These are phyloP conservation scores for Octopus sinensis DNA, from an alignment of 1,140 invertebrate genomes.

Conservation along the genomic window DNA sequence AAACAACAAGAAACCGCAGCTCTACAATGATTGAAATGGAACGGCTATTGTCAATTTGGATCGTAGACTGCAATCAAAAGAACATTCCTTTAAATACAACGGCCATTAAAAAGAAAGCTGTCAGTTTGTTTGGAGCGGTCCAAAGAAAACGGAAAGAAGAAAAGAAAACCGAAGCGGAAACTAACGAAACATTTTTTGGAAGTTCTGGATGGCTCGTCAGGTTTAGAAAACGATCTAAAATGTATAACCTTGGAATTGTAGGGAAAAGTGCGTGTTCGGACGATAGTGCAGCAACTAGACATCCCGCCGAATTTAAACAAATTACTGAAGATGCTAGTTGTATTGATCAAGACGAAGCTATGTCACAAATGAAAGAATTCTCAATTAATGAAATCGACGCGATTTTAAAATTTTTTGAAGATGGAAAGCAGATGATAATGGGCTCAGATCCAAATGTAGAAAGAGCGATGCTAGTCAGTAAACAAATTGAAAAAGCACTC, in stretches of 20 bases:
- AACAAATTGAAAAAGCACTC: conserved; percentile 5
- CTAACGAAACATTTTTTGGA: conserved; percentile 7
- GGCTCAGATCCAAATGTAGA: not conserved
- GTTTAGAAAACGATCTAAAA: conserved; percentile 1
- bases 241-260: not conserved
- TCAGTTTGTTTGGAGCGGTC: not conserved
- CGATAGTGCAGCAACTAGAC: not conserved
- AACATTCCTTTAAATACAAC: not conserved
- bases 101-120: not conserved
- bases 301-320: conserved; percentile 5
- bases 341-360: not conserved
- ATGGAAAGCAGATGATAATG: conserved; percentile 7
- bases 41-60: not conserved
- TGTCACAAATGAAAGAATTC: not conserved
- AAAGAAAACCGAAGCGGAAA: not conserved
- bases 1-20: not conserved
- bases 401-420: not conserved
- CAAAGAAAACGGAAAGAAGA: not conserved
- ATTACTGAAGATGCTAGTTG: not conserved
- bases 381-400: not conserved
- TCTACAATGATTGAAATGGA: conserved; percentile 5
- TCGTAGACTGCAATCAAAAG: not conserved
- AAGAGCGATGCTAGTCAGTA: not conserved
- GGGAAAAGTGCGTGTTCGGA: not conserved
- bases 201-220: conserved; percentile 4